Evolutionary conservation across 1,140 invertebrate genomes (phyloP).

Genomic region (Diuraphis noxia): DNA sequence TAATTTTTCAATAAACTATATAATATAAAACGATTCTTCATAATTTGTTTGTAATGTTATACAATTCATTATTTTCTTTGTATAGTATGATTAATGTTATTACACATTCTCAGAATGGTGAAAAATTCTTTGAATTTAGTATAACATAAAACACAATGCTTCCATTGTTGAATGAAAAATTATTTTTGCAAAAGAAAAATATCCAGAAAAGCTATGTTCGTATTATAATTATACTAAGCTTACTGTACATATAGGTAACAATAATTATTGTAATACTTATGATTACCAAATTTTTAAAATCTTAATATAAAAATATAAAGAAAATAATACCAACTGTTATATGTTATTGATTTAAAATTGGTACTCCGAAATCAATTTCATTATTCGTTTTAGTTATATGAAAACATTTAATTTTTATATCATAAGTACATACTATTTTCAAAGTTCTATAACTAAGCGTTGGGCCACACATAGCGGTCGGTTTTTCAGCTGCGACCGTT

Average conservation of each 20-base stretch:
- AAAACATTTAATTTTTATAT: background rate
- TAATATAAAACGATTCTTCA: slow-evolving; percentile 18
- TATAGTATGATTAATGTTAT: slow-evolving; percentile 6
- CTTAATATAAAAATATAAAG: too few species aligned
- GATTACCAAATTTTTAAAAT: background rate
- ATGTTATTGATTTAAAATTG: background rate
- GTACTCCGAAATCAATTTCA: background rate
- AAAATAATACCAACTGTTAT: background rate
- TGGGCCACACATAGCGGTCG: too few species aligned
- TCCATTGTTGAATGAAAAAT: background rate
- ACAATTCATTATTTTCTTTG: slow-evolving; percentile 23
- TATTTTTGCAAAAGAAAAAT: background rate
- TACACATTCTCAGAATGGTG: background rate
- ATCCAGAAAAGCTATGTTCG: background rate
- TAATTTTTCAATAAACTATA: slow-evolving; percentile 17
- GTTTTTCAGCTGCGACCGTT: too few species aligned
- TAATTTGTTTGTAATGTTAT: slow-evolving; percentile 13
- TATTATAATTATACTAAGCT: background rate
- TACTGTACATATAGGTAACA: background rate
- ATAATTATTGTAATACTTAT: too few species aligned
- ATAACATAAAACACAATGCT: background rate
- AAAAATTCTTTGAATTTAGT: slow-evolving; percentile 23
- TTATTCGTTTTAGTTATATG: background rate
- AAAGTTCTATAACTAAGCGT: too few species aligned
- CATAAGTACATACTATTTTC: too few species aligned